A percentile compares a stretch with the other conserved stretches of the same genome.
Evolutionary conservation across 2,113 vertebrate species (phyloP).

Genomic region (Hyperoodon ampullatus): DNA sequence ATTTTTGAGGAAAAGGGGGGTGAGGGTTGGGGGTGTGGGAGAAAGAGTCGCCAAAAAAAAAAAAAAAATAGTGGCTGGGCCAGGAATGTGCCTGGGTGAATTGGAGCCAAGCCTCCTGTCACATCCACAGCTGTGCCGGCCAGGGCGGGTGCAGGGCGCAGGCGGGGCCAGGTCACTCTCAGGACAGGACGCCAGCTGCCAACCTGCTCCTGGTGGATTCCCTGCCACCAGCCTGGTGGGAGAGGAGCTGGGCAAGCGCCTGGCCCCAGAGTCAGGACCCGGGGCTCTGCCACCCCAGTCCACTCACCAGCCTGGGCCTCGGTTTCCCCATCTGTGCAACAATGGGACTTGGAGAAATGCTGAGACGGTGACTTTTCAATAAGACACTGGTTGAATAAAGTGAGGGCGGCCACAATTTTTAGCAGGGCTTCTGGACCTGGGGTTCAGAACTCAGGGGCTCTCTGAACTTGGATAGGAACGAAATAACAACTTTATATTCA

Average conservation of each 20-base stretch:
- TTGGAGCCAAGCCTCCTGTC: slow-evolving; percentile 74
- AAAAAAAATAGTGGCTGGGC: slow-evolving; percentile 59
- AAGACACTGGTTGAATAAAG: neutral
- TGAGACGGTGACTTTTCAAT: neutral
- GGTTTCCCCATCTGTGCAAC: neutral
- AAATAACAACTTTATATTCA: neutral
- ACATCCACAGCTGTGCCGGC: slow-evolving; percentile 76
- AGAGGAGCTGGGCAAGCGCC: neutral
- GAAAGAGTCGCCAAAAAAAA: slow-evolving; percentile 70
- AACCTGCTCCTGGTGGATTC: slow-evolving; percentile 63
- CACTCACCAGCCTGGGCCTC: neutral
- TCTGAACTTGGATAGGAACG: neutral
- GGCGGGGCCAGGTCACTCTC: slow-evolving; percentile 62
- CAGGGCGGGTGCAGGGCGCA: slow-evolving; percentile 40
- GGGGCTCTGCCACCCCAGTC: neutral
- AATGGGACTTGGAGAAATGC: neutral
- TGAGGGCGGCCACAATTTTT: neutral
- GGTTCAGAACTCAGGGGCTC: neutral
- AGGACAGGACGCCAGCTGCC: slow-evolving; percentile 76
- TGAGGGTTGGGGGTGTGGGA: slow-evolving; percentile 68
- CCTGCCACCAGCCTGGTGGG: neutral
- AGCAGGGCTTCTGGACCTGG: neutral
- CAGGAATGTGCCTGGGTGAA: slow-evolving; percentile 79
- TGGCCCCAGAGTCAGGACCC: neutral
- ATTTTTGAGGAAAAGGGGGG: slow-evolving; percentile 77